Conservation (phyloP, 2,797 vertebrate species). For the Nannoperca obscura region DNA sequence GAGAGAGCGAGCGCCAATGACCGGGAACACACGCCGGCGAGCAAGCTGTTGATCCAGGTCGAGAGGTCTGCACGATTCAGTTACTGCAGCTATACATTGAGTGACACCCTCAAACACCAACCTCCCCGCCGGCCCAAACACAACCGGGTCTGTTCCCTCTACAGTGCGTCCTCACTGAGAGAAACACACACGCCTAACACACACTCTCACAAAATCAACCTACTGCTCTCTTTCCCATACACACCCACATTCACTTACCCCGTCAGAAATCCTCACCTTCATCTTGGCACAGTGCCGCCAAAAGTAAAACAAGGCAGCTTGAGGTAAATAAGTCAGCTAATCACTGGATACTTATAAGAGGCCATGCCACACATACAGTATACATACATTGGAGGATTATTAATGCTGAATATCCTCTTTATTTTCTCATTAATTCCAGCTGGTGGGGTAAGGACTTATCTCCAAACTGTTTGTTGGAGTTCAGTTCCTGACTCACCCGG, state of each 20-base stretch:
- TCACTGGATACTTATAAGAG: constrained; percentile 43
- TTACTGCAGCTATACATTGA: constrained; percentile 65
- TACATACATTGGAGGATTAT: constrained; percentile 22
- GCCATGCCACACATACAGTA: constrained; percentile 30
- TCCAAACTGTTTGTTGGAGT: neutral
- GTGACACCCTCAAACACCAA: constrained; percentile 73
- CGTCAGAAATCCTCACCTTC: constrained; percentile 64
- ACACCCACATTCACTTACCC: constrained; percentile 32
- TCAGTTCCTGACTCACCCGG: constrained; percentile 13
- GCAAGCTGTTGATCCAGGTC: constrained; percentile 57
- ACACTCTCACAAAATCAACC: constrained; percentile 55
- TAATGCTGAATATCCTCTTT: constrained; percentile 26
- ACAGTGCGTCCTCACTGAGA: constrained; percentile 23
- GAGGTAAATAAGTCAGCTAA: constrained; percentile 62
- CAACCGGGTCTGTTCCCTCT: constrained; percentile 74
- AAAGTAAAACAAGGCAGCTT: constrained; percentile 62
- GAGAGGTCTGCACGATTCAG: constrained; percentile 63
- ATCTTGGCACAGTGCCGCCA: constrained; percentile 56
- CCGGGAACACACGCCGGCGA: constrained; percentile 26
- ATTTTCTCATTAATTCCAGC: constrained; percentile 18
- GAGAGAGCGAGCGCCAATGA: constrained; percentile 35
- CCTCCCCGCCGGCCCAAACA: constrained; percentile 62
- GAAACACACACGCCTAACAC: constrained; percentile 43
- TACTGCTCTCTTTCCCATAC: constrained; percentile 1
- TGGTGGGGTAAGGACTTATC: neutral